Base-by-base conservation (phyloP, 2,113 vertebrate genomes). In the Chamaetylas fuelleborni region DNA sequence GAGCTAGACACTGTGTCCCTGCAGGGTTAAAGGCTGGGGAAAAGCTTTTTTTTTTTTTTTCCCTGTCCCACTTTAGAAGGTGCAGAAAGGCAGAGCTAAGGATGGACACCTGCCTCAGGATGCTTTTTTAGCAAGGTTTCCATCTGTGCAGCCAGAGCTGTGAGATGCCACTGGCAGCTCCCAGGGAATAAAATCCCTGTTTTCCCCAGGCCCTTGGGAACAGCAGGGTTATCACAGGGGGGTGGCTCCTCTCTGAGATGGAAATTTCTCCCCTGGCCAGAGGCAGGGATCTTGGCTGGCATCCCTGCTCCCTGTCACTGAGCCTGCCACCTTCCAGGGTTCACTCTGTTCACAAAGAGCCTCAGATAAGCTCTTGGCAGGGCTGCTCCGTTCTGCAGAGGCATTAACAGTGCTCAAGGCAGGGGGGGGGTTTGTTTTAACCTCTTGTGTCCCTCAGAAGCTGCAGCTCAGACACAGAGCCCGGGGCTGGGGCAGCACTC, bases 221-320 rank as follows among this genome's bases (percentile, higher is more conserved):
- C 83, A 48, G 78, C 0, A 0, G 45, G 42, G 61, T 84, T 76
- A 81, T 91, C 66, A 0, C 19, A 22, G 16, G 1, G 29, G 93
- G 87, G 56, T 93, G 88, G 82, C 71, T 96, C 17, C 95, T 78
- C 33, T 8, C 95, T 96, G 90, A 96, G 93, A 98, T 98, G 97
- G 97, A 98, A 98, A 98, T 70, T 98, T 98, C 94, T 96, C 53
- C 81, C 42, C n/a, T 82, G 64, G 96, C 97, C 97, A 98, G 96
- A 87, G 90, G 91, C 84, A 94, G 78, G 3, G 61, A 26, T 69
- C 80, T 97, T 97, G 96, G 97, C 97, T 88, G 22, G 14, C 13
- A 3, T 87, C 97, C 94, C 91, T 38, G 73, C 89, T 93, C 54
- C 80, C 93, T 94, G 92, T 45, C 77, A 58, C 87, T 38, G 92